Evolutionary conservation across 1,140 invertebrate species (phyloP), one percentile per base, ranked within the genome.

Genomic region (Drusus annulatus): DNA sequence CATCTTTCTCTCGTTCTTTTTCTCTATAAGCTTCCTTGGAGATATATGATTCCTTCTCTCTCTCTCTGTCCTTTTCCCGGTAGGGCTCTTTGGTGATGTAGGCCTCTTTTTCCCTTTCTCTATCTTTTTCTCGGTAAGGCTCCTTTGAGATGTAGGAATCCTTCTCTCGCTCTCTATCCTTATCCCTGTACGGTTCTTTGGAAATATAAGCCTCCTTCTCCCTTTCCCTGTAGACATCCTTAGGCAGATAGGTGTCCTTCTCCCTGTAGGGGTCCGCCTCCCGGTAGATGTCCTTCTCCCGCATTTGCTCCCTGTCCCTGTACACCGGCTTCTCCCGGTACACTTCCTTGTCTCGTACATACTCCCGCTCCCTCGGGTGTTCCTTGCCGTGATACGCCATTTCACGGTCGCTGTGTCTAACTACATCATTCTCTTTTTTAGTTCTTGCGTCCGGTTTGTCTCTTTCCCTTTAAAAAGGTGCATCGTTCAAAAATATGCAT

Each of bases 251-350:
- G 84, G 82, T 84, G 84, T 91, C 89, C 81, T 88, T 86, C 87
- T 86, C 89, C 86, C 83, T 77, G 79, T 84, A 77, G 25, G 80
- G 78, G 52, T 89, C 86, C 80, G 87, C 88, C 77, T 88, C 88
- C 75, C 87, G 81, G 65, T 84, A 89, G 75, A 45, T 23, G 13
- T 87, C 77, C 83, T 88, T 86, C 73, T 89, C 88, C 51, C 78
- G 54, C 25, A 76, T 45, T 21, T 81, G 80, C 84, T 91, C 89
- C 82, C 88, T 86, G 87, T 85, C 88, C 86, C 85, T 86, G 83
- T 79, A 86, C 68, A 82, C 84, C 78, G 88, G 88, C 83, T 91
- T 90, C 10, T 91, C 89, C 81, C 89, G 89, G 78, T 88, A 88
- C n/a, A 82, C 76, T 81, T 84, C 83, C 58, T 88, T 81, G 45